Evolutionary conservation across 2,113 vertebrate species (phyloP), one percentile per base, ranked within the genome.

Genomic region (Chelonoidis abingdonii): DNA sequence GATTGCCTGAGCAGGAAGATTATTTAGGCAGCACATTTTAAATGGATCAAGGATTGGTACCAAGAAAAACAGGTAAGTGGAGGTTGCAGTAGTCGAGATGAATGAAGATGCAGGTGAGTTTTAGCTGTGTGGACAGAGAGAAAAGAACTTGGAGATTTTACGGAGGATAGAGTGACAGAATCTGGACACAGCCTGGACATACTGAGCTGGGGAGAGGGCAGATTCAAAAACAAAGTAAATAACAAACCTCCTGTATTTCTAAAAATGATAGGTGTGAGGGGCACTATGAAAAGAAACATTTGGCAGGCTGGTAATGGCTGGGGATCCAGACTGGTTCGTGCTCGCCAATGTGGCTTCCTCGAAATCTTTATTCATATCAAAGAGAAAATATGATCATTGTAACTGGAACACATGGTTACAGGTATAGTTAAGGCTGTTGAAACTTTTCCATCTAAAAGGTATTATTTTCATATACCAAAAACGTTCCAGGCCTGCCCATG

Each of bases 211-310:
- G 21, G 52, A 24, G 0, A 47, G 31, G n/a, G 52, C 76, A 89
- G 24, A 84, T 38, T 38, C 22, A 93, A 92, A 82, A 83, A 62
- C 47, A 50, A 92, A 89, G 76, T 6, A 38, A 95, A 69, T 44
- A 84, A 88, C 9, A 2, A 0, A 2, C 52, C 19, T 47, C 11
- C 59, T 0, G 0, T 27, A 38, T 13, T 87, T 78, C 72, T 84
- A 0, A 0, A 86, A 82, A 54, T 7, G 41, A 38, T 14, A 12
- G 1, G 54, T 62, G 21, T 5, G 54, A 41, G 81, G 62, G 44
- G 4, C 41, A 21, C 38, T 25, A 38, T 12, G 54, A 89, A 69
- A 92, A 4, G 0, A 80, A 25, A 38, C 11, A 7, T 16, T 52
- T 81, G 86, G 35, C 14, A 80, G 88, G 69, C 44, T 38, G 3